A percentile compares a stretch with the other conserved stretches of the same genome.
phyloP scores from a whole-genome alignment of 2,797 vertebrate species.

The Enteromius afrohamiltoni region DNA sequence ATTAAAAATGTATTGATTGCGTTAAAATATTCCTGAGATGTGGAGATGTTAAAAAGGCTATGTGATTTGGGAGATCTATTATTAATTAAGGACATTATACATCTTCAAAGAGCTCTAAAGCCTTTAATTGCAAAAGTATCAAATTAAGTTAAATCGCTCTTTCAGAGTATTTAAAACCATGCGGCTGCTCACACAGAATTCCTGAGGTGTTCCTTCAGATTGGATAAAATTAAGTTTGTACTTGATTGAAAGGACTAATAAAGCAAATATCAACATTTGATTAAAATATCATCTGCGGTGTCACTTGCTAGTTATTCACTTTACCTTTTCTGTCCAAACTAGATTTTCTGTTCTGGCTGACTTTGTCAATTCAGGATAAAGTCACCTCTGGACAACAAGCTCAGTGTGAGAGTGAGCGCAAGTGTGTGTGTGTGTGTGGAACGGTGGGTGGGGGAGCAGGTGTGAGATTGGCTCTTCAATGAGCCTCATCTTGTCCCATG shows the following conservation, averaged over 20 bases:
- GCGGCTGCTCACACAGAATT: not conserved
- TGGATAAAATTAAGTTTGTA: not conserved
- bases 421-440: slow-evolving; percentile 60
- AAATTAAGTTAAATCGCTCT: slow-evolving; percentile 29
- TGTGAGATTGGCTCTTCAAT: slow-evolving; percentile 71
- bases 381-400: slow-evolving; percentile 75
- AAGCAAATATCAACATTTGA: not conserved
- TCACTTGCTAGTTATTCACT: not conserved
- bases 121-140: slow-evolving; percentile 50
- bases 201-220: slow-evolving; percentile 25
- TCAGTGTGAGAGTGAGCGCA: slow-evolving; percentile 48
- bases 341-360: slow-evolving; percentile 61
- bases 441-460: slow-evolving; percentile 70
- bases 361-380: slow-evolving; percentile 68
- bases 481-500: slow-evolving; percentile 73
- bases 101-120: slow-evolving; percentile 70
- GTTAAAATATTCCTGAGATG: slow-evolving; percentile 67
- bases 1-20: slow-evolving; percentile 72
- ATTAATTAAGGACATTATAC: slow-evolving; percentile 71
- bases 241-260: slow-evolving; percentile 21
- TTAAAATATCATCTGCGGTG: not conserved
- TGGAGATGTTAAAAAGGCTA: slow-evolving; percentile 65
- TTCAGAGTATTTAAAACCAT: slow-evolving; percentile 50
- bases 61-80: slow-evolving; percentile 69
- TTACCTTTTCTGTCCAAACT: slow-evolving; percentile 30